These are phyloP conservation scores for Choloepus hoffmanni DNA, from an alignment of 2,113 vertebrate genomes.

Conservation along the genomic window DNA sequence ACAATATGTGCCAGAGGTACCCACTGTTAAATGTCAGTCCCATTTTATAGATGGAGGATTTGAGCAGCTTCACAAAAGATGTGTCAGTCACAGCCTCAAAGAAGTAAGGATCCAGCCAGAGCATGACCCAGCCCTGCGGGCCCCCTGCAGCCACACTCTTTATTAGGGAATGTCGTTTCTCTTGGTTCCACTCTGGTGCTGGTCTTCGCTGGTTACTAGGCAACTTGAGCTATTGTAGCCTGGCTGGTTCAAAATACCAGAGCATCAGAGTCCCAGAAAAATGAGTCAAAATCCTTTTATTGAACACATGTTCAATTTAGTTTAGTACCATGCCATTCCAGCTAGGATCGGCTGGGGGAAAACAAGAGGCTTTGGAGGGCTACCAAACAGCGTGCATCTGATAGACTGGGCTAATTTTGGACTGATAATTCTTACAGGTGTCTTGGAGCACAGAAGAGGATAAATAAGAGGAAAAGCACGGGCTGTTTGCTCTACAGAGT, in stretches of 20 bases:
- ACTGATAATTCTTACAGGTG: slow-evolving; percentile 46
- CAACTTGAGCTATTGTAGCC: slow-evolving; percentile 61
- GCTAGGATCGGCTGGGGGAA: neutral
- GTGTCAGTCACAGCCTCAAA: slow-evolving; percentile 18
- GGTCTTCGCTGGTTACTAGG: slow-evolving; percentile 71
- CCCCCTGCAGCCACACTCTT: slow-evolving; percentile 7
- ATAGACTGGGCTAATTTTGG: slow-evolving; percentile 54
- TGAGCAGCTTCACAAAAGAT: slow-evolving; percentile 38
- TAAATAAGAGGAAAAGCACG: neutral
- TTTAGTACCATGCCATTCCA: neutral
- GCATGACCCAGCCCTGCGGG: neutral
- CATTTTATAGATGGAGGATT: slow-evolving; percentile 71
- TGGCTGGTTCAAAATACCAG: slow-evolving; percentile 62
- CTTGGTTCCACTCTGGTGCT: slow-evolving; percentile 54
- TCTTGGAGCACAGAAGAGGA: slow-evolving; percentile 34
- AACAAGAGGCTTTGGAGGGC: neutral
- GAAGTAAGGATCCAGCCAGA: neutral
- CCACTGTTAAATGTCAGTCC: slow-evolving; percentile 36
- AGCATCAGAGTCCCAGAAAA: slow-evolving; percentile 66
- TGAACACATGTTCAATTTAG: slow-evolving; percentile 52
- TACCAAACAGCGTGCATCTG: slow-evolving; percentile 10
- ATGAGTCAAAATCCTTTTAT: slow-evolving; percentile 49
- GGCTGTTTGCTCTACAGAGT: neutral
- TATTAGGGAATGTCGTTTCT: slow-evolving; percentile 53
- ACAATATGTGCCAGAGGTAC: neutral